Evolutionary conservation across 2,888 invertebrate genomes (phyloP).

Genomic region (Dexiosoma caninum): DNA sequence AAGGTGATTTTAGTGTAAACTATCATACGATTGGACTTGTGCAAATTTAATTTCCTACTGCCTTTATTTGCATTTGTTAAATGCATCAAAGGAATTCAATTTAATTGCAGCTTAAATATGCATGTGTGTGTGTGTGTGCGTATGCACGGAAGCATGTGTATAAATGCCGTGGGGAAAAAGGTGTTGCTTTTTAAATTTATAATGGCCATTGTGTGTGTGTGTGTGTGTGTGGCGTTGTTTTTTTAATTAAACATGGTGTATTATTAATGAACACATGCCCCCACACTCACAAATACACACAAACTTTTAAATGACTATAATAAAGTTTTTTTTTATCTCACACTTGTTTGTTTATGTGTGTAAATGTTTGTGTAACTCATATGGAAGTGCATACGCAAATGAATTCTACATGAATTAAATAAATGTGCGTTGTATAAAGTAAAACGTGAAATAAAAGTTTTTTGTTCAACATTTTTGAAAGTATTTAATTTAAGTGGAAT

Average conservation of each 20-base stretch:
- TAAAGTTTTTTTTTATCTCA: not conserved
- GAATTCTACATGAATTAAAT: no score
- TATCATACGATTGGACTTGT: no score
- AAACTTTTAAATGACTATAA: not conserved
- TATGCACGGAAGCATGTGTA: no score
- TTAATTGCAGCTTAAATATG: not conserved
- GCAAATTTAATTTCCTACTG: no score
- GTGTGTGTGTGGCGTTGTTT: not conserved
- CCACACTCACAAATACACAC: not conserved
- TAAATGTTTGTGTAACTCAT: no score
- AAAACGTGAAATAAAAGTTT: no score
- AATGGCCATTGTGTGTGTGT: not conserved
- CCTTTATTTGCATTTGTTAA: not conserved
- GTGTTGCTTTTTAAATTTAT: not conserved
- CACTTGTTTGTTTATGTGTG: not conserved
- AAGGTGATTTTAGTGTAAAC: no score
- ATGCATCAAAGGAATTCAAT: slow-evolving; percentile 20
- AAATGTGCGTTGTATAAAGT: no score
- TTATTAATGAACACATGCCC: slow-evolving; percentile 48
- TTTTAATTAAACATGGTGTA: slow-evolving; percentile 44
- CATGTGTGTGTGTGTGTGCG: no score
- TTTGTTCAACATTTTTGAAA: no score
- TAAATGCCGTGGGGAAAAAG: not conserved
- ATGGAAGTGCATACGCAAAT: no score
- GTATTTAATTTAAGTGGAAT: no score